Evolutionary conservation across 2,888 invertebrate genomes (phyloP), one percentile per base, ranked within the genome.

Genomic region (Mythimna loreyi): DNA sequence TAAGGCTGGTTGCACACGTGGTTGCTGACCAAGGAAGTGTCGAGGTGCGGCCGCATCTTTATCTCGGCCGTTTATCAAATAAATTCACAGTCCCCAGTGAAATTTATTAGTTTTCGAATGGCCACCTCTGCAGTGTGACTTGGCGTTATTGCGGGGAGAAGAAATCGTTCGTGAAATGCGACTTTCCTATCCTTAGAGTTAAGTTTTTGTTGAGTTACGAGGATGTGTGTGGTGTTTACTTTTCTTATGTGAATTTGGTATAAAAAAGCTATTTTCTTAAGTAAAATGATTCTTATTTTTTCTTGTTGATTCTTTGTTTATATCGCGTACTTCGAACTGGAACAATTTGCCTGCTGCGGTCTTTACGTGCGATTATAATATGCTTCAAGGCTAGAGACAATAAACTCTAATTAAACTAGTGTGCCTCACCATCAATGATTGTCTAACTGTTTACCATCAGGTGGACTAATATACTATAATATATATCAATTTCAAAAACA

Each of bases 31-130:
- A 85, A 89, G 70, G 55, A 66, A 87, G 86, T 86, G 89, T 89
- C 87, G 87, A 89, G 88, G 84, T 83, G 85, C 81, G 84, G 78
- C 87, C 87, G 89, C 88, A 88, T 90, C 90, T 90, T 92, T 93
- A 94, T 94, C 94, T 89, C 68, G 77, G 86, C 87, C 93, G 91
- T 93, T 93, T 93, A 94, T 94, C 94, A 94, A 94, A 93, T 93
- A 93, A 93, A 94, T 92, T 94, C 93, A 91, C 89, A 91, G 91
- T 89, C 90, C 91, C 91, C 89, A 89, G 86, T 87, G 88, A 92
- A 93, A 94, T 94, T 93, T 94, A 94, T 93, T 92, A 92, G 92
- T 91, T 92, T 92, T 91, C 92, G 90, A 93, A 93, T 92, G 91
- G 92, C 89, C 92, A 91, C 89, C 88, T 90, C 86, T 86, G 86